Evolutionary conservation across 2,888 invertebrate species (phyloP), one percentile per base, ranked within the genome.

Genomic region (Drosophila neutralis): DNA sequence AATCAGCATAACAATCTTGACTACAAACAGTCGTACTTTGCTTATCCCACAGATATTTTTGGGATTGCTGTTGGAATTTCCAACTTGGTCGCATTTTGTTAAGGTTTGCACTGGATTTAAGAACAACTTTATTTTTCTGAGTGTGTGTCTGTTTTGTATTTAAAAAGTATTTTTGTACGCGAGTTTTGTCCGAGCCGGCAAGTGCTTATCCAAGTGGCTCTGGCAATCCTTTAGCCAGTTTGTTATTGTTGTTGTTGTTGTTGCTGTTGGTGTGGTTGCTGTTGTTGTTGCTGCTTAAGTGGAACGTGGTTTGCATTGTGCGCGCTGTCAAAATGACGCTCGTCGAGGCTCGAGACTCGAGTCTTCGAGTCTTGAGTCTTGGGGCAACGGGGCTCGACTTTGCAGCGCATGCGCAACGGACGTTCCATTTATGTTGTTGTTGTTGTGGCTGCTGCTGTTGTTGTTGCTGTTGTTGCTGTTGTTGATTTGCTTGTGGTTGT

Each of bases 251-350:
- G 52, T 49, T 49, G 62, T 45, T 63, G 48, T 11, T 58, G 36
- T 24, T 24, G 2, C 24, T 24, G 24, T 24, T 24, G 24, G 24
- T 24, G 24, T 63, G 31, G 36, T 51, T 64, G 54, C 27, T 54
- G 61, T 48, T 59, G 61, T 7, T 64, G 49, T 52, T 65, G 63
- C 52, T 73, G 73, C 80, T 84, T 83, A 89, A 89, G 91, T 87
- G 89, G 88, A 87, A 90, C 80, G 88, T 84, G 87, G 87, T 89
- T 88, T 89, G 83, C 85, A 89, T 83, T 89, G 89, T 89, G 85
- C 83, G 79, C 78, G 87, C 90, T 91, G 91, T 91, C 91, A 91
- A 91, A 91, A 91, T 91, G 91, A 92, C 90, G 91, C 90, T 84
- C 86, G 71, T 83, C 88, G 77, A 61, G 68, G 67, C 79, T 80